A percentile compares a stretch with the other conserved stretches of the same genome.
phyloP scores from a whole-genome alignment of 2,797 vertebrate species.

The Craterocephalus amniculus region DNA sequence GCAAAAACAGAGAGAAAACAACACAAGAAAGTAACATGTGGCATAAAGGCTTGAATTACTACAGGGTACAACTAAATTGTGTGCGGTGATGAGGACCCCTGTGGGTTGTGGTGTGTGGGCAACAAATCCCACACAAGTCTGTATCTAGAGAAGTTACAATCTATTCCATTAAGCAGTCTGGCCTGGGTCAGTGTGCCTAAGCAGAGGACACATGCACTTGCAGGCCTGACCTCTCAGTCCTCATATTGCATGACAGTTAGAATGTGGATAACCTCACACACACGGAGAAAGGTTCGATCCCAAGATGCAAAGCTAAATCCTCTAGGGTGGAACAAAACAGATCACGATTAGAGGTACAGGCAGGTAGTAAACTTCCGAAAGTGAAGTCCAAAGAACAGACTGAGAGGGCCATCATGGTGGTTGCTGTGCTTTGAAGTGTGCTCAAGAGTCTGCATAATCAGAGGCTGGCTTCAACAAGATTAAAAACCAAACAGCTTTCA shows the following conservation, averaged over 20 bases:
- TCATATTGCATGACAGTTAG: constrained; percentile 64
- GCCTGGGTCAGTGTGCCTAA: constrained; percentile 64
- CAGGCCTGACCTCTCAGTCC: constrained; percentile 48
- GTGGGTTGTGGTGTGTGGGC: constrained; percentile 59
- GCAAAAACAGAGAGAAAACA: constrained; percentile 64
- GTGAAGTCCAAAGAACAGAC: constrained; percentile 69
- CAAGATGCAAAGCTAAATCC: constrained; percentile 66
- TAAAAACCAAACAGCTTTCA: constrained; percentile 75
- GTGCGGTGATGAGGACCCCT: constrained; percentile 53
- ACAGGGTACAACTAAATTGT: constrained; percentile 51
- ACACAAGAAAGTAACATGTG: constrained; percentile 53
- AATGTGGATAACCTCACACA: constrained; percentile 76
- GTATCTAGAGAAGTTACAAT: constrained; percentile 50
- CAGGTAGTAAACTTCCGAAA: constrained; percentile 70
- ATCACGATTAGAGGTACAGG: constrained; percentile 56
- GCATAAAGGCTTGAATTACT: constrained; percentile 54
- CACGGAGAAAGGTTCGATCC: constrained; percentile 62
- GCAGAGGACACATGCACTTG: constrained; percentile 50
- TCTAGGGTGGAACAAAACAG: constrained; percentile 75
- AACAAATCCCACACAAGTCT: constrained; percentile 56
- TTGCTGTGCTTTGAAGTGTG: constrained; percentile 73
- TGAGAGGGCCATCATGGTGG: constrained; percentile 60
- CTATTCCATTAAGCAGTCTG: constrained; percentile 69
- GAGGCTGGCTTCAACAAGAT: constrained; percentile 65
- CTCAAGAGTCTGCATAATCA: constrained; percentile 68